Evolutionary conservation across 2,888 invertebrate genomes (phyloP).

Genomic region (Ophion obscuratus): DNA sequence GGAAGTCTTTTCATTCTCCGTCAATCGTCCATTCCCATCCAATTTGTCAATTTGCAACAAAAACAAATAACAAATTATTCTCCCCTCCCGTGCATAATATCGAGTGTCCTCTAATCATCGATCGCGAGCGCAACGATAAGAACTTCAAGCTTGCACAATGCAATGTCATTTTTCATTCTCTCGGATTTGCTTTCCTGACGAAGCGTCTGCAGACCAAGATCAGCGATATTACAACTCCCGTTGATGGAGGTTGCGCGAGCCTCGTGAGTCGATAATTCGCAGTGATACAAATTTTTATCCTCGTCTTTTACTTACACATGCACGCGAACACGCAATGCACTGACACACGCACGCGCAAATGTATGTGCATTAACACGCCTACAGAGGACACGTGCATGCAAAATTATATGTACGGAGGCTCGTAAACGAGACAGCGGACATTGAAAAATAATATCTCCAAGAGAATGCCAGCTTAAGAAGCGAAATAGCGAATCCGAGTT

Average conservation of each 20-base stretch:
- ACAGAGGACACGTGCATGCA: background rate
- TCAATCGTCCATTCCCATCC: no score
- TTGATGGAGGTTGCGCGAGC: constrained; percentile 22
- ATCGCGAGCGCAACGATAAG: background rate
- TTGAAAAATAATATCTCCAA: constrained; percentile 49
- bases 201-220: constrained; percentile 30
- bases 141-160: constrained; percentile 23
- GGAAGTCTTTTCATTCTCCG: no score
- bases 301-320: background rate
- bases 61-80: no score
- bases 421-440: constrained; percentile 15
- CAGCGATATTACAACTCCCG: constrained; percentile 50
- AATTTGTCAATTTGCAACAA: no score
- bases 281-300: constrained; percentile 8
- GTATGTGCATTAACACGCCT: background rate
- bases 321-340: background rate
- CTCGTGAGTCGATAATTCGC: background rate
- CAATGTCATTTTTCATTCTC: constrained; percentile 23
- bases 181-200: constrained; percentile 30
- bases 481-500: constrained; percentile 20
- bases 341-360: background rate
- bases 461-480: constrained; percentile 16
- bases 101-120: background rate
- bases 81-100: background rate
- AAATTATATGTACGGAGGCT: background rate